These are phyloP conservation scores for Aplochiton taeniatus DNA, from an alignment of 2,797 vertebrate species.

Conservation along the genomic window DNA sequence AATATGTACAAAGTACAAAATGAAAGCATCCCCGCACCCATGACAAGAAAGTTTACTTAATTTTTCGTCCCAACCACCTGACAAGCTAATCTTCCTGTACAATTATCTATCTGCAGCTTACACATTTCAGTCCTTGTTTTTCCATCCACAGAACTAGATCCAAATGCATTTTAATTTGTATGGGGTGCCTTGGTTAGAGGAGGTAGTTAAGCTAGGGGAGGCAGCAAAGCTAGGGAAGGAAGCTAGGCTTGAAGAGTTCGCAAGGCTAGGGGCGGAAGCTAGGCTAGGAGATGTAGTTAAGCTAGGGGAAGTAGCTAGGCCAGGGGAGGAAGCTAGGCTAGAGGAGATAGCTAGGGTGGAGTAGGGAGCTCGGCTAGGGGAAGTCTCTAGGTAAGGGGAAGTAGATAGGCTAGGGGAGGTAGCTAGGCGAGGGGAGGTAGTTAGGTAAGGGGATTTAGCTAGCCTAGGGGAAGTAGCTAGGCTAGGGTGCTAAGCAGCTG, in stretches of 20 bases:
- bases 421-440: neutral
- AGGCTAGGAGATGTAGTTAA: no score
- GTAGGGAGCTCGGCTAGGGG: neutral
- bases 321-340: neutral
- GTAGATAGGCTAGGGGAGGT: neutral
- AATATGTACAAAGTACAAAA: no score
- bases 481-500: slow-evolving; percentile 75
- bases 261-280: no score
- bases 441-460: slow-evolving; percentile 22
- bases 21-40: no score
- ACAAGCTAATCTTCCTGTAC: no score
- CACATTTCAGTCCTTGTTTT: no score
- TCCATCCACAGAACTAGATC: no score
- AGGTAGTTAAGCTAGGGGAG: neutral
- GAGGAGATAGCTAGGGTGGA: neutral
- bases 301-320: no score
- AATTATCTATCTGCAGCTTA: no score
- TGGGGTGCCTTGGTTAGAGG: neutral
- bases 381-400: neutral
- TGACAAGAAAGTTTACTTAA: no score
- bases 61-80: no score
- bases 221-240: neutral
- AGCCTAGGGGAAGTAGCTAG: slow-evolving; percentile 28
- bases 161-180: no score
- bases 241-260: neutral